Base-by-base conservation (phyloP, 1,140 invertebrate genomes). In the Drosophila ficusphila region DNA sequence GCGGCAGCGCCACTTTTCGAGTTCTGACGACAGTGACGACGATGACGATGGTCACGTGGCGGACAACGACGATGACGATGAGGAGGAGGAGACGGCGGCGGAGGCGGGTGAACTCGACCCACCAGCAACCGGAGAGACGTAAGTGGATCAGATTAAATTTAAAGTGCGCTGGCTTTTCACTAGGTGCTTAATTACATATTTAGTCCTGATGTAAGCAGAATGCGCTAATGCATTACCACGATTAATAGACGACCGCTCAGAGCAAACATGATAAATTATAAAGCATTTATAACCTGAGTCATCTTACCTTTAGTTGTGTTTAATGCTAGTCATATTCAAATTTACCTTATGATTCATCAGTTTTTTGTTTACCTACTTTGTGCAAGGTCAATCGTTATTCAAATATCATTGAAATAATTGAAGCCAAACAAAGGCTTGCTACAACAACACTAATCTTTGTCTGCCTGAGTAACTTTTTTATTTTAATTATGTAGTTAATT, bases 1-100 rank as follows among this genome's bases (percentile, higher is more conserved):
- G 41, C 76, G 72, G 4, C 52, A 46, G 39, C 71, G 71, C 27
- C 76, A 72, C 21, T 67, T 90, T 21, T 90, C 89, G 61, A 89
- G 89, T 48, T 79, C 79, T 12, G 77, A 79, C 58, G 83, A 91
- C 62, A 85, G 78, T 46, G 89, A 89, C 51, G 85, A 90, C n/a
- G 82, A 79, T 0, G 65, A 67, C 33, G 76, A 48, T 33, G 67
- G 76, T 27, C 73, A 75, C 48, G 60, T 51, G 34, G 62, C 58
- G 4, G 67, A 60, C 41, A 69, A 86, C 54, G 69, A 74, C 23
- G 74, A 76, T 11, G 75, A 74, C 39, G 74, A 76, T 36, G 79
- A 89, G 16, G 86, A 90, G 27, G 62, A 68, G 25, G 81, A 71
- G 6, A 81, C 69, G 41, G 82, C 64, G 8, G 58, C 77, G n/a